A percentile compares a stretch with the other conserved stretches of the same genome.
Conservation (phyloP, 2,888 invertebrate genomes). For the Watsonalla binaria region DNA sequence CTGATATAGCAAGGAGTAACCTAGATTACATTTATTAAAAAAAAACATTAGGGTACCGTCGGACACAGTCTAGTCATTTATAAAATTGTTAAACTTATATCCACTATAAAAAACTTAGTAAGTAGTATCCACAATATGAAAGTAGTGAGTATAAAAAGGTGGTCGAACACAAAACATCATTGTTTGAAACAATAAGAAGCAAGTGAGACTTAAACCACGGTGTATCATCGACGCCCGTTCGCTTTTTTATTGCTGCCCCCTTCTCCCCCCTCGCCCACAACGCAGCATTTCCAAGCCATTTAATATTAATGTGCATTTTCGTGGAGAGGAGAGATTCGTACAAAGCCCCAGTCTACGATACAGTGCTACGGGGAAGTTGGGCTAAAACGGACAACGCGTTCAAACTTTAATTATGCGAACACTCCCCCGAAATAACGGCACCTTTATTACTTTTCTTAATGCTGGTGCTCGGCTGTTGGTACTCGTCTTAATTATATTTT, state of each 20-base stretch:
- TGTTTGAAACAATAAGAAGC: conserved; percentile 39
- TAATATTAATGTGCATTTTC: conserved; percentile 81
- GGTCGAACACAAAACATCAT: conserved; percentile 11
- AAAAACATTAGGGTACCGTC: too few relatives aligned
- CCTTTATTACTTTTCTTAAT: conserved; percentile 28
- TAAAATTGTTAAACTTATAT: too few relatives aligned
- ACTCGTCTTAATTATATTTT: neutral
- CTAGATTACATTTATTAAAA: too few relatives aligned
- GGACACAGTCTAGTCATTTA: too few relatives aligned
- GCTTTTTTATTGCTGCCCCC: conserved; percentile 63
- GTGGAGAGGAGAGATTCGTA: conserved; percentile 75
- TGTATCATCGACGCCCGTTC: conserved; percentile 67
- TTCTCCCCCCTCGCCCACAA: conserved; percentile 46
- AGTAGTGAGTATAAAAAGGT: conserved; percentile 9
- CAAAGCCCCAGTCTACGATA: conserved; percentile 74
- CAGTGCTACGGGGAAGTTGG: conserved; percentile 57
- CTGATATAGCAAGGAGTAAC: too few relatives aligned
- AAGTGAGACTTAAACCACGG: conserved; percentile 46
- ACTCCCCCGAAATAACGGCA: conserved; percentile 19
- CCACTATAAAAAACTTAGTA: too few relatives aligned
- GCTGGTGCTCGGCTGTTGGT: conserved; percentile 3
- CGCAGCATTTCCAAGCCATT: conserved; percentile 80
- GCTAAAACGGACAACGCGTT: conserved; percentile 60
- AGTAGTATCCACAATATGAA: neutral
- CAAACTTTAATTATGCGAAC: conserved; percentile 66